Conservation (phyloP, 2,113 vertebrate genomes). For the Gavia stellata region DNA sequence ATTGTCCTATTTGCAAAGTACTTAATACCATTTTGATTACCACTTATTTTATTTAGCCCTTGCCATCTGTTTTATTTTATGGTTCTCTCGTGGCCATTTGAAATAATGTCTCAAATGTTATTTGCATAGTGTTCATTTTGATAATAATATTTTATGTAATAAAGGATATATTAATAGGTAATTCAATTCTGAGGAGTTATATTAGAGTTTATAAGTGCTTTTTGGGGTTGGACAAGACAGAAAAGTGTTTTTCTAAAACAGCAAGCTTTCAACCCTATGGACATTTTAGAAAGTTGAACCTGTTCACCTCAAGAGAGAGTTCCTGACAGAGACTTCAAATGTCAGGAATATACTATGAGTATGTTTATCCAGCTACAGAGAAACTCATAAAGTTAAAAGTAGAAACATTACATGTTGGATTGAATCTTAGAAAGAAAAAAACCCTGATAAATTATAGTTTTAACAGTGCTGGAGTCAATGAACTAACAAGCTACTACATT, state of each 20-base stretch:
- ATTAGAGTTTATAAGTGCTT: background rate
- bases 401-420: background rate
- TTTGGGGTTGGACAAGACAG: background rate
- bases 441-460: background rate
- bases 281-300: background rate
- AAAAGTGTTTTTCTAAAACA: background rate
- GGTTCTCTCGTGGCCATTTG: background rate
- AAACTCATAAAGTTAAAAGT: background rate
- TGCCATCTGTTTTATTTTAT: background rate
- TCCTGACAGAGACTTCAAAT: background rate
- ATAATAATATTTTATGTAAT: background rate
- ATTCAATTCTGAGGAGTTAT: background rate
- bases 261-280: background rate
- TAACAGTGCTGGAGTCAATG: background rate
- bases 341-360: background rate
- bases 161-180: background rate
- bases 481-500: background rate
- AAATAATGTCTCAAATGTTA: background rate
- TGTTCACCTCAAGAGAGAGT: background rate
- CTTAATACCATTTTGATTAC: background rate
- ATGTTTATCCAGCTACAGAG: background rate
- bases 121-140: background rate
- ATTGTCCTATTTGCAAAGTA: slow-evolving; percentile 1
- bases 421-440: background rate
- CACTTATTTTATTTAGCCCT: background rate